phyloP scores from a whole-genome alignment of 2,888 invertebrate genomes.

The Leucophora obtusa region DNA sequence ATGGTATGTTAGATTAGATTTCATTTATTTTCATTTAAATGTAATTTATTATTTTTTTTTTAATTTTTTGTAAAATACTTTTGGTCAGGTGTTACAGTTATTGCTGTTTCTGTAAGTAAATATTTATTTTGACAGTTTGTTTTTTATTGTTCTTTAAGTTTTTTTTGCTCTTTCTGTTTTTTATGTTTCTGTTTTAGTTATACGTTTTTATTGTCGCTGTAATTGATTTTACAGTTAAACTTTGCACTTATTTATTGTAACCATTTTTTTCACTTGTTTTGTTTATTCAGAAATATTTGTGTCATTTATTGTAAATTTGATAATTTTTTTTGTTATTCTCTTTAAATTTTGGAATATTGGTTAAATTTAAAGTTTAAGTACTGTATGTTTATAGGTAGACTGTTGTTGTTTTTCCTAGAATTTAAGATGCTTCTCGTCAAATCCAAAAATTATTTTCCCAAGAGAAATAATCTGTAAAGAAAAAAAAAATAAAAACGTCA shows the following conservation, averaged over 20 bases:
- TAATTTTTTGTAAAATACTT: constrained; percentile 20
- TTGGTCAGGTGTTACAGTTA: constrained; percentile 46
- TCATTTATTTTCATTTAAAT: constrained; percentile 54
- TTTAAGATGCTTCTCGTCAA: constrained; percentile 3
- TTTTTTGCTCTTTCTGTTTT: constrained; percentile 3
- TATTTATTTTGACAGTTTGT: constrained; percentile 51
- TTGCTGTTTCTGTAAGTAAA: constrained; percentile 15
- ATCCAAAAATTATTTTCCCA: constrained; percentile 5
- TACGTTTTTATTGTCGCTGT: constrained; percentile 53
- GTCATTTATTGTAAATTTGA: constrained; percentile 37
- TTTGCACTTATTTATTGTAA: constrained; percentile 49
- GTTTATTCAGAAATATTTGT: constrained; percentile 22
- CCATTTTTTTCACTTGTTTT: constrained; percentile 3
- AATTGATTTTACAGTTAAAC: constrained; percentile 65
- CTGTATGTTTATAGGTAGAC: neutral
- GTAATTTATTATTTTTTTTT: constrained; percentile 50
- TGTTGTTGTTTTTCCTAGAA: constrained; percentile 6
- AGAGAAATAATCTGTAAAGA: constrained; percentile 49
- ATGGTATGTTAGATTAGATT: constrained; percentile 36
- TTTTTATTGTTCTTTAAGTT: constrained; percentile 42
- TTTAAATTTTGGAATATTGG: constrained; percentile 12
- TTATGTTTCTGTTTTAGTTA: constrained; percentile 6
- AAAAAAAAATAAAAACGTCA: constrained; percentile 41
- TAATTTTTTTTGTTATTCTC: neutral
- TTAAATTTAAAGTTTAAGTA: constrained; percentile 13